Percentiles rank a stretch among this genome's conserved stretches.
phyloP scores from a whole-genome alignment of 2,888 invertebrate genomes.

The Ctena decussata region DNA sequence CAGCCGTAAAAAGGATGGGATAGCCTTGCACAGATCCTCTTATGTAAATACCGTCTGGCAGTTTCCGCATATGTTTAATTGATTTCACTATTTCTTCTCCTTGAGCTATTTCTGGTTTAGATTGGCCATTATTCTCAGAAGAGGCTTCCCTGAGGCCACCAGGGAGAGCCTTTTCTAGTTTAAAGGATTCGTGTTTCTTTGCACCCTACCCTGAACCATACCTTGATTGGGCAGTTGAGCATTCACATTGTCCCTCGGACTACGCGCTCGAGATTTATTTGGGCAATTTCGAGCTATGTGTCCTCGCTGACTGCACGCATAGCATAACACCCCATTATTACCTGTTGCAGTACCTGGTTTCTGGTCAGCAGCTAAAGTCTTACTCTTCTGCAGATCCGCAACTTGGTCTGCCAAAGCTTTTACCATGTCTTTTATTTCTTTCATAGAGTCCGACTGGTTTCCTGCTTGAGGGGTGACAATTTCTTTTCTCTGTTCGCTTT shows the following conservation, averaged over 20 bases:
- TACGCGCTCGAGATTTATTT: no score
- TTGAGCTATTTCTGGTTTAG: background rate
- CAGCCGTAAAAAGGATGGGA: background rate
- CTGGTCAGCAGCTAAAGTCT: background rate
- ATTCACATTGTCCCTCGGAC: background rate
- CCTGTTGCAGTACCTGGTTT: no score
- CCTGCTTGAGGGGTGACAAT: background rate
- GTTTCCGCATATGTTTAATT: no score
- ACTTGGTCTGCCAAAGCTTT: background rate
- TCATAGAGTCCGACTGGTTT: background rate
- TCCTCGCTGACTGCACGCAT: background rate
- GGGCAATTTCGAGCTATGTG: background rate
- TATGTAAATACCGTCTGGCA: background rate
- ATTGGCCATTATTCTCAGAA: background rate
- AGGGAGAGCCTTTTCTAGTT: background rate
- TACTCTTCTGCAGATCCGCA: background rate
- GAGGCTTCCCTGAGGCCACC: background rate
- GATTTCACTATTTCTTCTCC: background rate
- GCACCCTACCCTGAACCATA: background rate
- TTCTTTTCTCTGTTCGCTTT: background rate
- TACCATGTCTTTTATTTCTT: background rate
- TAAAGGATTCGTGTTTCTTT: background rate
- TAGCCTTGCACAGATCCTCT: background rate
- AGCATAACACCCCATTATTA: background rate
- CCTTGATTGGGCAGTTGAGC: background rate